phyloP scores from a whole-genome alignment of 2,113 vertebrate species.

The Telmatochromis brachygnathus region DNA sequence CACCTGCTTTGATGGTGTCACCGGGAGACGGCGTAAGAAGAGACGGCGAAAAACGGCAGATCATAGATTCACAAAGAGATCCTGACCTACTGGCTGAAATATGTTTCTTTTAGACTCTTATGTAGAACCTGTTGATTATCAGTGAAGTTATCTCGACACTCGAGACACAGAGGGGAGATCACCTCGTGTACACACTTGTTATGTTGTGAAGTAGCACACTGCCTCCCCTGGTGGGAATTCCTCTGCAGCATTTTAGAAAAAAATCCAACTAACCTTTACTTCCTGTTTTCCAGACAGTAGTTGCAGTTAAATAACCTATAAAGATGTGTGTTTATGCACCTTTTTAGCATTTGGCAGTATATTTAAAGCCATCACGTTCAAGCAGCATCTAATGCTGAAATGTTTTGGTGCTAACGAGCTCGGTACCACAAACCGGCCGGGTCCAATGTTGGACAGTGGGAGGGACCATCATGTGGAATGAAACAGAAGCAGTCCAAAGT shows the following conservation, averaged over 20 bases:
- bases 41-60: background rate
- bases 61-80: background rate
- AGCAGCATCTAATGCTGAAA: background rate
- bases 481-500: background rate
- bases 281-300: background rate
- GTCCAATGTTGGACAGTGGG: background rate
- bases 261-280: background rate
- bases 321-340: background rate
- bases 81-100: background rate
- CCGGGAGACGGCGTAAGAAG: constrained; percentile 68
- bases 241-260: background rate
- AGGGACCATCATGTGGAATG: accelerated
- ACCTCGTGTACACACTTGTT: background rate
- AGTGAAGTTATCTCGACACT: background rate
- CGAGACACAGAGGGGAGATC: background rate
- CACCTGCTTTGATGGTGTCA: constrained; percentile 82
- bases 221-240: background rate
- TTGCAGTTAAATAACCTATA: background rate
- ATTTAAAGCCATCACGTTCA: background rate
- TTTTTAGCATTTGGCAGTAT: background rate
- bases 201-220: background rate
- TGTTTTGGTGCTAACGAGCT: background rate
- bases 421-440: background rate
- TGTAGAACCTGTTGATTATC: background rate
- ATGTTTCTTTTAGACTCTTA: background rate